phyloP scores from a whole-genome alignment of 2,888 invertebrate species.

The Sclerodermus sp. region DNA sequence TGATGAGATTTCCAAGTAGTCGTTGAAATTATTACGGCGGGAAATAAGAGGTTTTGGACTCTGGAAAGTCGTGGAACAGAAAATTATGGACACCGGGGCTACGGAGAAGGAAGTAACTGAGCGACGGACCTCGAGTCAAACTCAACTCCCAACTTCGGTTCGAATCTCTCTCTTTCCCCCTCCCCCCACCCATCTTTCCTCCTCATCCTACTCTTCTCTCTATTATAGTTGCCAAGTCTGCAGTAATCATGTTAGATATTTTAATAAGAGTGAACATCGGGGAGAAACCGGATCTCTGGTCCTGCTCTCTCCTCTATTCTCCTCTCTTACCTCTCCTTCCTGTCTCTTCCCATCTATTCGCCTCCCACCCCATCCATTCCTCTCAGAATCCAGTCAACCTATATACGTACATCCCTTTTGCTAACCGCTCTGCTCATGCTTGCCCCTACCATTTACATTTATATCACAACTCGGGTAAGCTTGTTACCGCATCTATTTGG shows the following conservation, averaged over 20 bases:
- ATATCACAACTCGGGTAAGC: constrained; percentile 46
- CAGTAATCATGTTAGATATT: constrained; percentile 54
- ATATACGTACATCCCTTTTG: neutral
- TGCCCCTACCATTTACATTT: constrained; percentile 45
- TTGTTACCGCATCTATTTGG: constrained; percentile 37
- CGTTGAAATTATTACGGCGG: neutral
- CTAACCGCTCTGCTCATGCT: constrained; percentile 2
- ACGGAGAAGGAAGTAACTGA: neutral
- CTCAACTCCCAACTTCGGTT: too few species aligned
- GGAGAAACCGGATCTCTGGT: constrained; percentile 34
- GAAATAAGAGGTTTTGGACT: neutral
- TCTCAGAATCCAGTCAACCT: neutral
- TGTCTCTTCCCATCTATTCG: constrained; percentile 4
- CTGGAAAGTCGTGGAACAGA: neutral
- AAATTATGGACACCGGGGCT: constrained; percentile 12
- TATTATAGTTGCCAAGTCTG: constrained; percentile 51
- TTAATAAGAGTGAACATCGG: constrained; percentile 49
- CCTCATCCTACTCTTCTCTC: constrained; percentile 33
- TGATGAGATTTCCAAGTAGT: neutral
- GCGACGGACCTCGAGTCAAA: too few species aligned
- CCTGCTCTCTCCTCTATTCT: constrained; percentile 10
- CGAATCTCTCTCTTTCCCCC: too few species aligned
- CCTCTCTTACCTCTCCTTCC: neutral
- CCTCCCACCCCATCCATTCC: neutral
- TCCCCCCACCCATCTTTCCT: too few species aligned